phyloP scores from a whole-genome alignment of 2,113 vertebrate genomes.

The Manacus vitellinus region DNA sequence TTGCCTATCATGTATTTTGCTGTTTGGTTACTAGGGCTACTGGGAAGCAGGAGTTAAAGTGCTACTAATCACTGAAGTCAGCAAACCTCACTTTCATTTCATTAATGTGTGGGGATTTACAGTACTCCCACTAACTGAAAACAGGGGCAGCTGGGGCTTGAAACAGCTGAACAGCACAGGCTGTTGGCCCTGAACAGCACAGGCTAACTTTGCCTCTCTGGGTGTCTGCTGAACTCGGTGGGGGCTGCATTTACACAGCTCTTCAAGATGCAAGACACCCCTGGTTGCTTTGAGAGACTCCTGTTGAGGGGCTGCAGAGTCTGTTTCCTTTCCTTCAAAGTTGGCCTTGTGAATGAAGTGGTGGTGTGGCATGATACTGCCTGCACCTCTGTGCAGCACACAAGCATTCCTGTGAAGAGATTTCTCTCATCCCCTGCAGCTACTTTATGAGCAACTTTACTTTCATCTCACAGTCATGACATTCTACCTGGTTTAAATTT shows the following conservation, averaged over 20 bases:
- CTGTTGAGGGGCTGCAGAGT: background rate
- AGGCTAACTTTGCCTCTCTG: background rate
- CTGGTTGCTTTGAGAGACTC: background rate
- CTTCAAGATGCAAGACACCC: background rate
- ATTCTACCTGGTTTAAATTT: slow-evolving; percentile 14
- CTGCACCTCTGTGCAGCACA: background rate
- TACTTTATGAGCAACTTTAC: background rate
- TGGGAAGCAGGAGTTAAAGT: background rate
- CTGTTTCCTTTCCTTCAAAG: background rate
- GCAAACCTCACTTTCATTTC: background rate
- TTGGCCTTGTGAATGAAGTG: background rate
- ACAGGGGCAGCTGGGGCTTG: background rate
- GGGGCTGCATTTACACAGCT: background rate
- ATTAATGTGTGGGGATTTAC: background rate
- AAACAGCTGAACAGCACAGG: rapidly evolving
- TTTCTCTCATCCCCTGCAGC: background rate
- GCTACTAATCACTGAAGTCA: background rate
- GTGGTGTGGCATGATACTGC: background rate
- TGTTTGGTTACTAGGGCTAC: background rate
- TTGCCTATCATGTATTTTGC: background rate
- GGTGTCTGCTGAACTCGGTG: rapidly evolving
- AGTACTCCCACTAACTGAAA: background rate
- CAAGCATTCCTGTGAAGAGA: background rate
- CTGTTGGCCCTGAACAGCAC: rapidly evolving
- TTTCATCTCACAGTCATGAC: background rate